Base-by-base conservation (phyloP, 2,797 vertebrate genomes). In the Pseudochromis fuscus region DNA sequence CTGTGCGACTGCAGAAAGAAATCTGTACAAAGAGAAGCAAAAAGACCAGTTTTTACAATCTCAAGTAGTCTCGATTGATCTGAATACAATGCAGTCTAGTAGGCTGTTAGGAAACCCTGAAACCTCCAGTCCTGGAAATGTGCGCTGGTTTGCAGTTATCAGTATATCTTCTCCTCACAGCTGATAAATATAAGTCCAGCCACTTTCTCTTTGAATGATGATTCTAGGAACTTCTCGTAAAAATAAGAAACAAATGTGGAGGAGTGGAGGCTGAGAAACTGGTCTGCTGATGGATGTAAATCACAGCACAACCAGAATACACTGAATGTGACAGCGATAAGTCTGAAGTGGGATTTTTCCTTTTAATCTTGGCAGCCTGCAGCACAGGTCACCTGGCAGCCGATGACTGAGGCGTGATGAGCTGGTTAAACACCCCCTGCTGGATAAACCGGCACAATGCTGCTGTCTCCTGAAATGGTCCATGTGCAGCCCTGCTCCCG, bases 361-460 rank as follows among this genome's bases (percentile, higher is more conserved):
- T 69, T n/a, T 57, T 40, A 68, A 50, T 52, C 27, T 35, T 67
- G 59, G 24, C 68, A 55, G 28, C 60, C 57, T 38, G 40, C 62
- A 68, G 66, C 8, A 1, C 23, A 58, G 82, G 67, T 73, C 78
- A 52, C 49, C 70, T 75, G 70, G 76, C 77, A 67, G 72, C 35
- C 4, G 3, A 35, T 10, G 73, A 72, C 23, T 60, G 50, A 19
- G 49, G 58, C 5, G 1, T 45, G 76, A 72, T 66, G 46, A 79
- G 81, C 72, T 76, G 64, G 61, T 84, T 68, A 84, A 79, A 73
- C 78, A 19, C 79, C 81, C 81, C 80, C 83, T 84, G 73, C 78
- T 87, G 86, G 86, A 77, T 30, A 35, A 73, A 72, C 52, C 30
- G 1, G 55, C 4, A 18, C 79, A 79, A 49, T 67, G 74, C 52